Percentiles rank a stretch among this genome's conserved stretches.
phyloP scores from a whole-genome alignment of 2,113 vertebrate species.

The Upupa epops region DNA sequence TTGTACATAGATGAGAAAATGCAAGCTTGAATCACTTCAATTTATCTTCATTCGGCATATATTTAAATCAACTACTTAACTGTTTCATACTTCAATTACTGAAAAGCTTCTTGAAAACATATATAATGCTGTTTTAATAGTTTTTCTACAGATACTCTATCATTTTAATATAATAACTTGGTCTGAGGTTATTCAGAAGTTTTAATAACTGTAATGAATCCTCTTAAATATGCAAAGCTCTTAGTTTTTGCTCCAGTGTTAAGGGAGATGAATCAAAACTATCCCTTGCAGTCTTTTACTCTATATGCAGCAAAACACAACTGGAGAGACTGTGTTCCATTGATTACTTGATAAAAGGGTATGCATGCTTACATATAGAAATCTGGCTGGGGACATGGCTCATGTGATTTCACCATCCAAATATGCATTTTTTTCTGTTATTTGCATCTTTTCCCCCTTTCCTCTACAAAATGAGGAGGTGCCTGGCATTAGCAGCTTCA shows the following conservation, averaged over 20 bases:
- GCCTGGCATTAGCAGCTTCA: accelerated
- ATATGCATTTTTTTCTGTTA: not conserved
- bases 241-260: not conserved
- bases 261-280: not conserved
- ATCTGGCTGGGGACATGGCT: not conserved
- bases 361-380: not conserved
- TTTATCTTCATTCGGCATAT: not conserved
- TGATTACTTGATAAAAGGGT: not conserved
- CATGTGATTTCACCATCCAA: not conserved
- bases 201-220: not conserved
- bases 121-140: not conserved
- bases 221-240: not conserved
- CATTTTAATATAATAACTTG: not conserved
- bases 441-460: not conserved
- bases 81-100: not conserved
- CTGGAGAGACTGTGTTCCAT: not conserved
- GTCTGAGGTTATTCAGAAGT: not conserved
- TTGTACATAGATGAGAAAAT: not conserved
- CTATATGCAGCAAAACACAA: not conserved
- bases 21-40: not conserved
- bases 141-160: not conserved
- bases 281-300: not conserved
- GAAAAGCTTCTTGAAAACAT: too few relatives aligned
- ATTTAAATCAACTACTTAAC: not conserved
- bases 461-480: too few relatives aligned